Evolutionary conservation across 1,140 invertebrate genomes (phyloP).

Genomic region (Bemisia tabaci): DNA sequence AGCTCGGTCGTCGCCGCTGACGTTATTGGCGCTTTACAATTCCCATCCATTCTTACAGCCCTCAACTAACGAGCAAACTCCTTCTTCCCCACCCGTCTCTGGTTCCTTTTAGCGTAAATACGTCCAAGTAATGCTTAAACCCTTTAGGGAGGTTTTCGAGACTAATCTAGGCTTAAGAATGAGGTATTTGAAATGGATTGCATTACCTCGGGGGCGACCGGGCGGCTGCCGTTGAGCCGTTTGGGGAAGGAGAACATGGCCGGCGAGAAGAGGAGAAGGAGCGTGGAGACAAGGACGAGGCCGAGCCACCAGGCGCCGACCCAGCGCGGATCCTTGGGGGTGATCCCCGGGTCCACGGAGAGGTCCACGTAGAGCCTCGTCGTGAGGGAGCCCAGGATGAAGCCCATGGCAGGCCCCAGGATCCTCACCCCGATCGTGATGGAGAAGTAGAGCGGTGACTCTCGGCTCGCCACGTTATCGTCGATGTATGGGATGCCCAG

Average conservation of each 20-base stretch:
- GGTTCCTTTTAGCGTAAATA: no score
- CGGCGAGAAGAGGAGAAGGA: constrained; percentile 61
- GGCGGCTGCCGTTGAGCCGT: constrained; percentile 37
- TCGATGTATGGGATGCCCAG: constrained; percentile 90
- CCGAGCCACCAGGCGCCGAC: constrained; percentile 87
- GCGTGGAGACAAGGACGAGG: constrained; percentile 60
- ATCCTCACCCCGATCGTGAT: constrained; percentile 86
- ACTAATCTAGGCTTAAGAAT: no score
- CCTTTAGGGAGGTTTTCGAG: no score
- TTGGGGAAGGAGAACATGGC: constrained; percentile 83
- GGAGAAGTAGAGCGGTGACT: constrained; percentile 86
- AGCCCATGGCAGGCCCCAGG: constrained; percentile 76
- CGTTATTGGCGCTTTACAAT: no score
- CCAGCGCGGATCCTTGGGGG: constrained; percentile 75
- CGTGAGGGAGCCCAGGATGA: constrained; percentile 79
- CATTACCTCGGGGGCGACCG: no score
- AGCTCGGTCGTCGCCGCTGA: no score
- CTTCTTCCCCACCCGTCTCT: no score
- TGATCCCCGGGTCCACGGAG: constrained; percentile 53
- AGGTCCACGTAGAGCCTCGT: constrained; percentile 77
- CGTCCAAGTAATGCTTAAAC: no score
- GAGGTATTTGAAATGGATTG: no score
- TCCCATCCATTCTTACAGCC: no score
- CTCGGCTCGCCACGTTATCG: constrained; percentile 80
- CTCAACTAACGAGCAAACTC: no score